These are phyloP conservation scores for Machimus rusticus DNA, from an alignment of 2,888 invertebrate genomes.

Conservation along the genomic window DNA sequence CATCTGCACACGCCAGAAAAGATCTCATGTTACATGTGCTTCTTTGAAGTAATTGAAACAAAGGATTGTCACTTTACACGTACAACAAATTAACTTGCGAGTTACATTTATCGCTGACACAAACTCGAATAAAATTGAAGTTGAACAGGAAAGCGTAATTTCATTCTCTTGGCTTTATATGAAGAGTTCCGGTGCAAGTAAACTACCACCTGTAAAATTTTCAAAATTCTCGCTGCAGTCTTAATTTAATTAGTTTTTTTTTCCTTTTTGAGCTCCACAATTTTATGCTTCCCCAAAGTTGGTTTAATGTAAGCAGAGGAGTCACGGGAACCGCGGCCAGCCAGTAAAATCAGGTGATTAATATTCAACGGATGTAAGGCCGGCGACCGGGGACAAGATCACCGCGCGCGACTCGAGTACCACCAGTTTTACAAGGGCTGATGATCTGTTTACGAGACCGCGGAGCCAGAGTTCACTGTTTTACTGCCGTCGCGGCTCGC, in stretches of 20 bases:
- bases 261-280: background rate
- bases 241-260: background rate
- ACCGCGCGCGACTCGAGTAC: background rate
- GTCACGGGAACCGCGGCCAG: background rate
- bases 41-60: too few species aligned
- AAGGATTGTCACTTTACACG: too few species aligned
- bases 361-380: conserved; percentile 20
- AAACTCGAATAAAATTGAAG: background rate
- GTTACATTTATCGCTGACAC: background rate
- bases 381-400: conserved; percentile 1
- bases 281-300: background rate
- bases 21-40: too few species aligned
- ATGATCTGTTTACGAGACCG: conserved; percentile 17
- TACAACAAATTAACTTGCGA: background rate
- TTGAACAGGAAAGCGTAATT: background rate
- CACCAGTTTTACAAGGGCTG: background rate
- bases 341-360: conserved; percentile 19
- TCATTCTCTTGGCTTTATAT: background rate
- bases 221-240: background rate
- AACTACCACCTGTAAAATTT: background rate
- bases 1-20: too few species aligned
- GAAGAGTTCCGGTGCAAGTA: background rate
- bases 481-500: background rate
- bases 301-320: background rate
- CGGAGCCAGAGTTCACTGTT: conserved; percentile 1